Conservation (phyloP, 1,140 invertebrate species). For the Drosophila setifemur region DNA sequence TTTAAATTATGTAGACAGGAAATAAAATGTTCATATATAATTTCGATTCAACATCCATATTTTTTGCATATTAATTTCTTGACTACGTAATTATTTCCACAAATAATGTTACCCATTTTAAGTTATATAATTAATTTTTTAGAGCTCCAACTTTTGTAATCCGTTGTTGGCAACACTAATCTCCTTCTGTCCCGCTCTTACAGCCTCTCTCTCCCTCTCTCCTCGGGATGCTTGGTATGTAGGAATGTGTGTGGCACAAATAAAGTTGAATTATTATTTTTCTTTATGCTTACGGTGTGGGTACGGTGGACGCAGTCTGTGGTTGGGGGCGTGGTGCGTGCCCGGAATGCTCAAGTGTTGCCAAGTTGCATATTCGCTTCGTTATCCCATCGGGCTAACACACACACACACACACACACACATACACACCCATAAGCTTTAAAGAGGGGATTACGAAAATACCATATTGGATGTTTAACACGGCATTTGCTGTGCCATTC, state of each 20-base stretch:
- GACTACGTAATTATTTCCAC: too few relatives aligned
- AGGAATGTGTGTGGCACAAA: constrained; percentile 59
- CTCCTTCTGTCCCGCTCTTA: not conserved
- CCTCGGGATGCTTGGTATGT: constrained; percentile 30
- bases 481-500: constrained; percentile 14
- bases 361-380: constrained; percentile 68
- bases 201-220: constrained; percentile 4
- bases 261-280: constrained; percentile 81
- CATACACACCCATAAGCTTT: constrained; percentile 32
- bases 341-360: constrained; percentile 72
- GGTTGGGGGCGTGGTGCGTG: constrained; percentile 60
- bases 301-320: constrained; percentile 9
- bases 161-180: not conserved
- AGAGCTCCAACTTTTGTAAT: not conserved
- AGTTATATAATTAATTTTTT: not conserved
- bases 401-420: constrained; percentile 5
- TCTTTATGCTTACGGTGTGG: constrained; percentile 56
- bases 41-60: too few relatives aligned
- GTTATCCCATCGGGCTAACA: constrained; percentile 54
- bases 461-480: constrained; percentile 55
- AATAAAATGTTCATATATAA: too few relatives aligned
- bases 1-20: too few relatives aligned
- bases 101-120: not conserved
- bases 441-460: constrained; percentile 47
- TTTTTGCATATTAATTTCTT: too few relatives aligned